These are phyloP conservation scores for Theocolax elegans DNA, from an alignment of 1,140 invertebrate genomes.

Conservation along the genomic window DNA sequence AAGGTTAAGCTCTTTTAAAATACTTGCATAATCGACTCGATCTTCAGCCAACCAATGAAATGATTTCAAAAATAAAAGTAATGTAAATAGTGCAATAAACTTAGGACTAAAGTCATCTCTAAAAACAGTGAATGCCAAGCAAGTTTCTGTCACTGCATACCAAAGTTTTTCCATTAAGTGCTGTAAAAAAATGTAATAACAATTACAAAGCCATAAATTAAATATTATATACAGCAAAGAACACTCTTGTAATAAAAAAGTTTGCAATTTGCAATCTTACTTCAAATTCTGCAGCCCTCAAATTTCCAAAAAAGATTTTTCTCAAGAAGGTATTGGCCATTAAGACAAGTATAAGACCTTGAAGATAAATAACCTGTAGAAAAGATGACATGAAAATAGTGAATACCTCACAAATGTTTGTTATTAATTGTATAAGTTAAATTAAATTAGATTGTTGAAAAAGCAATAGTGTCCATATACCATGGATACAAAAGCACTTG, in stretches of 20 bases:
- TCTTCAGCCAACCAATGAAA: slow-evolving; percentile 99
- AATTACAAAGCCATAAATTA: neutral
- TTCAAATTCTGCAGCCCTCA: slow-evolving; percentile 97
- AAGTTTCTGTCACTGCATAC: slow-evolving; percentile 99
- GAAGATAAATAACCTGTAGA: slow-evolving; percentile 96
- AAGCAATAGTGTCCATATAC: too few relatives aligned
- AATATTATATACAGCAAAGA: neutral
- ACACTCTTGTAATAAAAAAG: slow-evolving; percentile 7
- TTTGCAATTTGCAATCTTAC: slow-evolving; percentile 67
- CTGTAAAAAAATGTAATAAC: slow-evolving; percentile 70
- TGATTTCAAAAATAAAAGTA: slow-evolving; percentile 97
- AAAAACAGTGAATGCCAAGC: slow-evolving; percentile 98
- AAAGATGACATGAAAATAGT: slow-evolving; percentile 42
- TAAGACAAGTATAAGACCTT: slow-evolving; percentile 96
- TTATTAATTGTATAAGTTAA: too few relatives aligned
- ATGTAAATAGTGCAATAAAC: slow-evolving; percentile 97
- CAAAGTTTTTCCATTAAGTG: slow-evolving; percentile 98
- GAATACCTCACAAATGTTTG: too few relatives aligned
- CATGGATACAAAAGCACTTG: too few relatives aligned
- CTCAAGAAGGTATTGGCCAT: slow-evolving; percentile 94
- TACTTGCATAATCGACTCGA: slow-evolving; percentile 97
- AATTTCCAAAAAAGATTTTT: slow-evolving; percentile 97
- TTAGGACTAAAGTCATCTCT: slow-evolving; percentile 98
- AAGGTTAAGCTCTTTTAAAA: slow-evolving; percentile 26
- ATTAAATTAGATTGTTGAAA: too few relatives aligned